Conservation (phyloP, 2,797 vertebrate species). For the Babyrousa celebensis region DNA sequence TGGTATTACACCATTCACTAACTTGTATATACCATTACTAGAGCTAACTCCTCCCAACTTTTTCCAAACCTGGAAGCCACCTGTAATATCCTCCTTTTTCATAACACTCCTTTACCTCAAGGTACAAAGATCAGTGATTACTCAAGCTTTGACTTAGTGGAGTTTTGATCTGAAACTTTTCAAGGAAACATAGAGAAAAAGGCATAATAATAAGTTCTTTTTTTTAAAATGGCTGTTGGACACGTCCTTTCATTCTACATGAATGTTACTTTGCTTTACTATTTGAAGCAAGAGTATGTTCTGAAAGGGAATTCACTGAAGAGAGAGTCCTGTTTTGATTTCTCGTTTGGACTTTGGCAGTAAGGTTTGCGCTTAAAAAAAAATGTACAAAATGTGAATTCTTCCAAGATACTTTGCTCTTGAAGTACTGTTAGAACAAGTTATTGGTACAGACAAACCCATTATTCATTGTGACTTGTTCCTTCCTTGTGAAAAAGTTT, state of each 20-base stretch:
- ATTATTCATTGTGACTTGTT: slow-evolving; percentile 78
- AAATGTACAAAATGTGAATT: slow-evolving; percentile 64
- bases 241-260: slow-evolving; percentile 56
- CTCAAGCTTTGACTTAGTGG: slow-evolving; percentile 59
- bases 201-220: slow-evolving; percentile 48
- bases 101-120: slow-evolving; percentile 63
- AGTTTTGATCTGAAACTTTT: slow-evolving; percentile 62
- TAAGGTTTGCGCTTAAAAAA: slow-evolving; percentile 55
- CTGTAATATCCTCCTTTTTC: slow-evolving; percentile 68
- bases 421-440: slow-evolving; percentile 72
- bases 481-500: slow-evolving; percentile 52
- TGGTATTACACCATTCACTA: slow-evolving; percentile 5
- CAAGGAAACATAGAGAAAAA: slow-evolving; percentile 42
- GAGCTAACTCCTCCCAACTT: slow-evolving; percentile 67
- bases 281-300: slow-evolving; percentile 78
- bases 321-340: slow-evolving; percentile 72
- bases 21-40: slow-evolving; percentile 25
- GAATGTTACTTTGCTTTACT: slow-evolving; percentile 77
- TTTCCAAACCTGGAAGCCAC: slow-evolving; percentile 80
- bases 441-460: slow-evolving; percentile 61
- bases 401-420: slow-evolving; percentile 66
- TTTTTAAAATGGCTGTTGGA: slow-evolving; percentile 64
- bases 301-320: slow-evolving; percentile 75
- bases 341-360: slow-evolving; percentile 72
- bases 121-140: slow-evolving; percentile 75